phyloP scores from a whole-genome alignment of 2,113 vertebrate species.

The Tachysurus fulvidraco region DNA sequence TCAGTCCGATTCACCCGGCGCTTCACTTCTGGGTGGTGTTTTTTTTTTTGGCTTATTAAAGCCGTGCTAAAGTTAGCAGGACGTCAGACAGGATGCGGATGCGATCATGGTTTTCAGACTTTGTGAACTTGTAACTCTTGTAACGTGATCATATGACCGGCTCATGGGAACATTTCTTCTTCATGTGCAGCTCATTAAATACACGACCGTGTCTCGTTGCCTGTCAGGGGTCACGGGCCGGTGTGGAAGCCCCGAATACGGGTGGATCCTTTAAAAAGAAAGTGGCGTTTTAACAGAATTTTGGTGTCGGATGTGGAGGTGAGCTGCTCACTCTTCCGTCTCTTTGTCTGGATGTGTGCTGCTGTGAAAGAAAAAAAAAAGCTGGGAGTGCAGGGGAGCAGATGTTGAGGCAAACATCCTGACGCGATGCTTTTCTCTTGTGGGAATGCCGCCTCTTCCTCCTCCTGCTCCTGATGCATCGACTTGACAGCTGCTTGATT shows the following conservation, averaged over 20 bases:
- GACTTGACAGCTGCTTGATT: conserved; percentile 98
- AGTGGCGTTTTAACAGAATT: conserved; percentile 59
- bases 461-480: conserved; percentile 86
- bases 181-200: too few relatives aligned
- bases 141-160: neutral
- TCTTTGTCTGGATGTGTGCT: conserved; percentile 94
- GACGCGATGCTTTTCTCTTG: conserved; percentile 89
- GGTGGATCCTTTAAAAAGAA: neutral
- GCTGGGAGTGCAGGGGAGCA: conserved; percentile 87
- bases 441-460: conserved; percentile 89
- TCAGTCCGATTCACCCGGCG: neutral
- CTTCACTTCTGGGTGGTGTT: neutral
- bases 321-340: conserved; percentile 77
- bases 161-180: neutral
- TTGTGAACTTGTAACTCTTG: neutral
- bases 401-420: conserved; percentile 98
- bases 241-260: neutral
- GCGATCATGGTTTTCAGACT: neutral
- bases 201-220: neutral
- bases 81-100: neutral
- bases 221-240: neutral
- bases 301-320: conserved; percentile 71
- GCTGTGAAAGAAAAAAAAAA: conserved; percentile 70
- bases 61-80: neutral
- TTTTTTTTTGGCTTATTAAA: neutral